These are phyloP conservation scores for Copidosoma floridanum DNA, from an alignment of 1,140 invertebrate genomes.

Conservation along the genomic window DNA sequence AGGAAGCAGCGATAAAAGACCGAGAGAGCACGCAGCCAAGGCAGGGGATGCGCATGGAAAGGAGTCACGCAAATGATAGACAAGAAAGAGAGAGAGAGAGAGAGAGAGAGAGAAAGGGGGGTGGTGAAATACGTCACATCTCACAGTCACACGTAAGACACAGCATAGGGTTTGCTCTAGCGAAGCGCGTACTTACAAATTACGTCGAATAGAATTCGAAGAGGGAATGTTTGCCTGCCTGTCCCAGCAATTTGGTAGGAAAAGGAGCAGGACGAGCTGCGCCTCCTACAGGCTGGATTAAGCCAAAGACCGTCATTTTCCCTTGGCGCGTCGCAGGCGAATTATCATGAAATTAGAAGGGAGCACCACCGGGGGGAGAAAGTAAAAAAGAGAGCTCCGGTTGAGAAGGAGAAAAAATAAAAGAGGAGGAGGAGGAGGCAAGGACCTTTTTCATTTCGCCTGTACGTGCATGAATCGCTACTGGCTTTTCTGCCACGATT, in stretches of 20 bases:
- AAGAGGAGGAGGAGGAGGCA: no score
- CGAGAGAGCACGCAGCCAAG: not conserved
- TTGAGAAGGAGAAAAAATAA: no score
- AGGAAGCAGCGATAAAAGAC: not conserved
- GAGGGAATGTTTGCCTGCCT: no score
- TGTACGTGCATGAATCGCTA: no score
- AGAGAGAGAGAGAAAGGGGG: not conserved
- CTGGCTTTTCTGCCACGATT: no score
- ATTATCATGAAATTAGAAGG: conserved; percentile 26
- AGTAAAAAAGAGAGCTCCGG: not conserved
- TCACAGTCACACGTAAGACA: no score
- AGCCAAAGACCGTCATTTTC: conserved; percentile 21
- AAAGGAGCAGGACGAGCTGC: not conserved
- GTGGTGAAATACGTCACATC: not conserved
- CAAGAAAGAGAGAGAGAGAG: conserved; percentile 4
- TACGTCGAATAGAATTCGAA: conserved; percentile 20
- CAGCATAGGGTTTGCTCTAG: no score
- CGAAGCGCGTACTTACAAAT: conserved; percentile 12
- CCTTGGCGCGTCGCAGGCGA: not conserved
- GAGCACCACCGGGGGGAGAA: not conserved
- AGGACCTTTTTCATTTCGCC: no score
- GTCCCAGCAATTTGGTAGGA: conserved; percentile 4
- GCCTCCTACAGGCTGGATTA: conserved; percentile 11
- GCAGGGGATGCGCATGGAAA: not conserved
- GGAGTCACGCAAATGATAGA: not conserved